Conservation (phyloP, 2,113 vertebrate genomes). For the Brienomyrus longianalis region DNA sequence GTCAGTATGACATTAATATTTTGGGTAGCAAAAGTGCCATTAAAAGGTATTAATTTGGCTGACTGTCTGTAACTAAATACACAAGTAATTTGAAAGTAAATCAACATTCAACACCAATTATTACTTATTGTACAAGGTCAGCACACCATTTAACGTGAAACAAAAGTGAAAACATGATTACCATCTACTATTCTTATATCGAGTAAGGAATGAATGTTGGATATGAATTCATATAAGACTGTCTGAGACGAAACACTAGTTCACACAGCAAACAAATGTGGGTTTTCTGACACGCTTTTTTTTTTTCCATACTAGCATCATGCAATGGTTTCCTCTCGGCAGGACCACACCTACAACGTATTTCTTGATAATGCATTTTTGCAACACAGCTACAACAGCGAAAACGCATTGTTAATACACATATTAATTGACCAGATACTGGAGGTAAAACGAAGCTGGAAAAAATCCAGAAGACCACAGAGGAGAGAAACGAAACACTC, state of each 20-base stretch:
- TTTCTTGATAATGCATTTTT: background rate
- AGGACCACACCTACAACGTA: background rate
- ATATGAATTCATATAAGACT: background rate
- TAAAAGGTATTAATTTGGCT: background rate
- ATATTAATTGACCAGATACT: background rate
- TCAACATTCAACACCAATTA: background rate
- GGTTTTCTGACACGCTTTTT: background rate
- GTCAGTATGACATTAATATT: background rate
- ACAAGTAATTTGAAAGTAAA: background rate
- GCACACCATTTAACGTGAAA: background rate
- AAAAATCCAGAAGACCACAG: background rate
- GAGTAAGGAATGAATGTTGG: background rate
- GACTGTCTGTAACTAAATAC: background rate
- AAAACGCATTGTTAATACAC: background rate
- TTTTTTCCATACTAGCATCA: background rate
- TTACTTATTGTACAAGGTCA: background rate
- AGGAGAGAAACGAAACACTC: background rate
- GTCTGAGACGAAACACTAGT: background rate
- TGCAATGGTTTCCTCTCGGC: too few relatives aligned
- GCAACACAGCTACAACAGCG: background rate
- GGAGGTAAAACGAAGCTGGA: background rate
- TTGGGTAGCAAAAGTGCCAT: background rate
- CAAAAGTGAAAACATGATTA: background rate
- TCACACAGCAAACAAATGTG: background rate
- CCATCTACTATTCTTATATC: background rate